These are phyloP conservation scores for Calidris pugnax DNA, from an alignment of 2,113 vertebrate species.

Conservation along the genomic window DNA sequence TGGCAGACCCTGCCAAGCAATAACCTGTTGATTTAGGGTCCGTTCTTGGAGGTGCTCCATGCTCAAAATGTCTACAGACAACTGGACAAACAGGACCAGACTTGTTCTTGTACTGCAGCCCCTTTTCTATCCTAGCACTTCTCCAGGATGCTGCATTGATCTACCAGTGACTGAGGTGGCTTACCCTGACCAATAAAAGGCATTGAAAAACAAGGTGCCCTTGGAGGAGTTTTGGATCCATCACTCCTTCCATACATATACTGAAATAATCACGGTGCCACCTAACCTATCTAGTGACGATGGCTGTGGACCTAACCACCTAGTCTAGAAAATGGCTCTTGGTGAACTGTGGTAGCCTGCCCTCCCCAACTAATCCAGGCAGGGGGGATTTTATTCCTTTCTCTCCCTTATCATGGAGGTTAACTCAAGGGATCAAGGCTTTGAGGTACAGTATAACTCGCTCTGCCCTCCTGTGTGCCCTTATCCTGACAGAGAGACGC, in stretches of 20 bases:
- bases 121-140: neutral
- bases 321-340: neutral
- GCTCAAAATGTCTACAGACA: neutral
- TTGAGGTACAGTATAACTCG: neutral
- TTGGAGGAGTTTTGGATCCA: neutral
- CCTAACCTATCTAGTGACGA: neutral
- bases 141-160: neutral
- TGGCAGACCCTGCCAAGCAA: neutral
- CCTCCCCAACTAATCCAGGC: neutral
- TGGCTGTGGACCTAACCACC: neutral
- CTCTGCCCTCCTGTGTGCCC: neutral
- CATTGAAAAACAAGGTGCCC: neutral
- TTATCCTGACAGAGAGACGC: neutral
- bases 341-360: neutral
- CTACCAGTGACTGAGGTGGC: neutral
- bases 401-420: neutral
- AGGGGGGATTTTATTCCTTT: neutral
- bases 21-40: constrained; percentile 7
- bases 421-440: neutral
- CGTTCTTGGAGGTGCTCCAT: neutral
- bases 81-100: neutral
- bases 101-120: neutral
- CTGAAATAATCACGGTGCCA: neutral
- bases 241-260: neutral
- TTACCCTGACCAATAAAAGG: neutral